A percentile compares a stretch with the other conserved stretches of the same genome.
phyloP scores from a whole-genome alignment of 2,888 invertebrate genomes.

The Escarpia spicata region DNA sequence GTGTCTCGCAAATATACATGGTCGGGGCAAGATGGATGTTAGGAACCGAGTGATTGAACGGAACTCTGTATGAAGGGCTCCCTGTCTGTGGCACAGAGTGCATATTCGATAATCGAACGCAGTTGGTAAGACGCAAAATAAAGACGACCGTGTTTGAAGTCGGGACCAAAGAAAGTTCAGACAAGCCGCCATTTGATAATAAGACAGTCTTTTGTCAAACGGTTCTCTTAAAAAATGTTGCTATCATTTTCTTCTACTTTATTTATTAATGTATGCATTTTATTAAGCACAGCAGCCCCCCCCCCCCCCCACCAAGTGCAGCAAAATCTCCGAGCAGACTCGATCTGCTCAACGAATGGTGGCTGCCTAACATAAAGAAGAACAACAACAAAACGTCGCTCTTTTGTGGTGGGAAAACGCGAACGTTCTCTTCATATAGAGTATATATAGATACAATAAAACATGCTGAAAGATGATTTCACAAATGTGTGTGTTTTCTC shows the following conservation, averaged over 20 bases:
- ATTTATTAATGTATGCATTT: no score
- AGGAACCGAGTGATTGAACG: neutral
- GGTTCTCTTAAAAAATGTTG: no score
- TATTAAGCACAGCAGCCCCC: no score
- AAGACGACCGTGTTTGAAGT: no score
- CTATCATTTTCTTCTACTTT: no score
- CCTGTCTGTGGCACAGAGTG: neutral
- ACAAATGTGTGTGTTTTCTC: neutral
- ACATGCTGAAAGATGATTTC: neutral
- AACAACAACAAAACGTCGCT: neutral
- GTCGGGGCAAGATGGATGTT: neutral
- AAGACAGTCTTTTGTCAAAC: no score
- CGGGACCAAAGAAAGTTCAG: no score
- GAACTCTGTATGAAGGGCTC: neutral
- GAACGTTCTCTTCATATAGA: neutral
- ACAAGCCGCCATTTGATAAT: no score
- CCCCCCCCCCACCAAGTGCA: no score
- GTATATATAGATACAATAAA: no score
- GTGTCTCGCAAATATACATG: constrained; percentile 7
- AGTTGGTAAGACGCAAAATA: neutral
- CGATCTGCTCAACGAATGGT: no score
- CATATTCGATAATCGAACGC: neutral
- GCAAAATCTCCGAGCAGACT: no score
- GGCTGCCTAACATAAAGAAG: neutral
- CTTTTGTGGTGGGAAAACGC: neutral